Evolutionary conservation across 2,113 vertebrate species (phyloP).

Genomic region (Taxidea taxus): DNA sequence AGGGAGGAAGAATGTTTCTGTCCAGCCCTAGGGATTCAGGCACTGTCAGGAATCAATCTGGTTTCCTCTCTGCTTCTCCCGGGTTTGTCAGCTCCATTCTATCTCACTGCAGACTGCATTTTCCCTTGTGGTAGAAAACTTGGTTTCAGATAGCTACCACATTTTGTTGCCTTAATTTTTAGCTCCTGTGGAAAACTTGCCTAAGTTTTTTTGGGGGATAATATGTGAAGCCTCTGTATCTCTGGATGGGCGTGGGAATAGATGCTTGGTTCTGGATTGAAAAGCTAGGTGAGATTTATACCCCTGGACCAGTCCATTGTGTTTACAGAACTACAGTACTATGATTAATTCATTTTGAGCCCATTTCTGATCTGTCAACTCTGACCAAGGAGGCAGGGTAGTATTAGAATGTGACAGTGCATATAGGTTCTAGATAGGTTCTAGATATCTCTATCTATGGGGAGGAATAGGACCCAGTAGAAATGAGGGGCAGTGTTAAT

Average conservation of each 20-base stretch:
- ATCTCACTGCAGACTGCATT: neutral
- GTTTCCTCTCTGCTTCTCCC: neutral
- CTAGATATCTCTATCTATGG: too few relatives aligned
- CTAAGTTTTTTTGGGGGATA: neutral
- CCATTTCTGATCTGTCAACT: neutral
- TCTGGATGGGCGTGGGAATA: accelerated
- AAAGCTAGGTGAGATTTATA: neutral
- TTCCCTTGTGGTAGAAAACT: neutral
- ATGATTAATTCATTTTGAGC: neutral
- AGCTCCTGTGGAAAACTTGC: neutral
- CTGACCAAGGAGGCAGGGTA: too few relatives aligned
- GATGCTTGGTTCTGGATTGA: neutral
- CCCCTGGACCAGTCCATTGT: neutral
- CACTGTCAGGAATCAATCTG: neutral
- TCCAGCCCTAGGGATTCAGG: neutral
- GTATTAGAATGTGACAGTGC: neutral
- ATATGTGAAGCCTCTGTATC: neutral
- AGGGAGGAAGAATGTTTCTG: neutral
- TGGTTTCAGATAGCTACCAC: neutral
- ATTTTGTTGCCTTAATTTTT: neutral
- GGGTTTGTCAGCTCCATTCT: neutral
- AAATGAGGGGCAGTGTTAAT: neutral
- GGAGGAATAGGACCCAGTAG: neutral
- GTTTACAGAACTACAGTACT: neutral
- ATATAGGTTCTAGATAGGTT: accelerated